These are phyloP conservation scores for Stigmatopora argus DNA, from an alignment of 2,113 vertebrate species.

Conservation along the genomic window DNA sequence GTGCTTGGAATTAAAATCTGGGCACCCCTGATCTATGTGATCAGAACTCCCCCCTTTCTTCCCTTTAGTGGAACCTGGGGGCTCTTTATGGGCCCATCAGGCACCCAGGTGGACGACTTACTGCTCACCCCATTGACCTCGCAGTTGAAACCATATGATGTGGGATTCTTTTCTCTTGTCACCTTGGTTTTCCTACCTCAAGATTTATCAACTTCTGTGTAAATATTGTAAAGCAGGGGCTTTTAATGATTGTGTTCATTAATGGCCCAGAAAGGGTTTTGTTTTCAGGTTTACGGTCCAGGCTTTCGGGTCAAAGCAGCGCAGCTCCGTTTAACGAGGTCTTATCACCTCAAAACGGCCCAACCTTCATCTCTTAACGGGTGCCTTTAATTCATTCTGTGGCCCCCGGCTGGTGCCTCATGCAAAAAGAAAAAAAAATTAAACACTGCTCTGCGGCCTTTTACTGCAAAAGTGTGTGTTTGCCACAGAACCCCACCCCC, in stretches of 20 bases:
- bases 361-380: constrained; percentile 22
- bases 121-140: constrained; percentile 69
- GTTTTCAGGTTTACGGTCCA: background rate
- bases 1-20: background rate
- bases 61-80: constrained; percentile 54
- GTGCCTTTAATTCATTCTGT: constrained; percentile 31
- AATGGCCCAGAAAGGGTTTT: background rate
- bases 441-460: constrained; percentile 39
- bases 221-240: background rate
- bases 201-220: background rate
- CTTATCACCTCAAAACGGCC: constrained; percentile 14
- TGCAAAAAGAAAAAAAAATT: constrained; percentile 54
- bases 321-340: constrained; percentile 4
- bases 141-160: constrained; percentile 69
- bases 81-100: constrained; percentile 74
- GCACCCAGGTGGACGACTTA: constrained; percentile 69
- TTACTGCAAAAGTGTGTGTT: constrained; percentile 57
- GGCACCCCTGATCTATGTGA: constrained; percentile 53
- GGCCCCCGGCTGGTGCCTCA: constrained; percentile 26
- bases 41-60: constrained; percentile 57
- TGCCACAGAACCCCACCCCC: constrained; percentile 33
- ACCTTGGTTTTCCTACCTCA: background rate
- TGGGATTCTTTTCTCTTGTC: constrained; percentile 49
- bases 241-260: background rate
- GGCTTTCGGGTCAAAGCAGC: background rate